Evolutionary conservation across 2,113 vertebrate genomes (phyloP).

Genomic region (Macrotus californicus): DNA sequence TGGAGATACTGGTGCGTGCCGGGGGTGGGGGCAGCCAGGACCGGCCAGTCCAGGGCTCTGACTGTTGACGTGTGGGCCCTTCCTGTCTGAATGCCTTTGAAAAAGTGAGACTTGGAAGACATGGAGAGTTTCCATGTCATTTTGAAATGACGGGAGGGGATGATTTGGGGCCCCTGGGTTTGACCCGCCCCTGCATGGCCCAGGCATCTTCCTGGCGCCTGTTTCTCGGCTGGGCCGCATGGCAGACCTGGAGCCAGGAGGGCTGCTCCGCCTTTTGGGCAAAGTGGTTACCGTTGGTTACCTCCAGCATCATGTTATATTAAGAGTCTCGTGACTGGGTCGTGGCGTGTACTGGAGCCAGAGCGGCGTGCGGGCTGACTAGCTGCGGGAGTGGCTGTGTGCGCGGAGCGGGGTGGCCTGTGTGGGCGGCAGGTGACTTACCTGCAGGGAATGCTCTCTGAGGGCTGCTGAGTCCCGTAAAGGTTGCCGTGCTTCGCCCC

Average conservation of each 20-base stretch:
- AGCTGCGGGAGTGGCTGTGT: not conserved
- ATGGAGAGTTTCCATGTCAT: not conserved
- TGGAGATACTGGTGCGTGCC: accelerated
- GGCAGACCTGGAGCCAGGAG: accelerated
- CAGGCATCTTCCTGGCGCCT: not conserved
- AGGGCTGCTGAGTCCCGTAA: not conserved
- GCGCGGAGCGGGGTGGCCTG: no score
- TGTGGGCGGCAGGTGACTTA: not conserved
- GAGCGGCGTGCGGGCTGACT: not conserved
- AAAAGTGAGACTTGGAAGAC: not conserved
- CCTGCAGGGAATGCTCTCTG: not conserved
- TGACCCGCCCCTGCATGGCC: no score
- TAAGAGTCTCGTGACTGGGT: not conserved
- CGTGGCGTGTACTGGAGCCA: not conserved
- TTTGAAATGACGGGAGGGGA: not conserved
- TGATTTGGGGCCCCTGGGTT: no score
- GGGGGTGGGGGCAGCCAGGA: not conserved
- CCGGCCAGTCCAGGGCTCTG: not conserved
- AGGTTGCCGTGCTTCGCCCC: no score
- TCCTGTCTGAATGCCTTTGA: not conserved
- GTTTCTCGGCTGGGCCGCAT: not conserved
- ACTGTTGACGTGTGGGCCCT: no score
- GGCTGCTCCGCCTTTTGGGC: not conserved
- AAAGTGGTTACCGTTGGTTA: accelerated
- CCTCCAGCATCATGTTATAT: not conserved